A percentile compares a stretch with the other conserved stretches of the same genome.
These are phyloP conservation scores for Lathronympha strigana DNA, from an alignment of 2,888 invertebrate species.

Conservation along the genomic window DNA sequence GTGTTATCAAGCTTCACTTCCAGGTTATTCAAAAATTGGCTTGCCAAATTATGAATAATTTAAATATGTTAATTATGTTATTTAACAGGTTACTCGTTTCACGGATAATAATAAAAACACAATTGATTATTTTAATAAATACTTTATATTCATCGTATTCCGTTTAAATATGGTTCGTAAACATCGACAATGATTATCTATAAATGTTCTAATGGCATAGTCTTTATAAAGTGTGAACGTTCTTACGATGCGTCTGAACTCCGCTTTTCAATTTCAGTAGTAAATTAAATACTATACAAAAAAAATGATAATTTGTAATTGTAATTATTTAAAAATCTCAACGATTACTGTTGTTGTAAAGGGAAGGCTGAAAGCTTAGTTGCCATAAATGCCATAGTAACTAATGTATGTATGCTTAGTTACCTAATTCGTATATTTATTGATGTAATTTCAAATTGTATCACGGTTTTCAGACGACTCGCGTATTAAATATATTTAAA, in stretches of 20 bases:
- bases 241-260: conserved; percentile 21
- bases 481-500: conserved; percentile 32
- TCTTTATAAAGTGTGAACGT: conserved; percentile 35
- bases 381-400: too few relatives aligned
- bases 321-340: too few relatives aligned
- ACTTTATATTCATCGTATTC: conserved; percentile 67
- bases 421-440: neutral
- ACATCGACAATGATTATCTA: conserved; percentile 46
- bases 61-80: too few relatives aligned
- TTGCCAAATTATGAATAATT: too few relatives aligned
- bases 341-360: too few relatives aligned
- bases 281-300: neutral
- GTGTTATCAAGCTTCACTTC: too few relatives aligned
- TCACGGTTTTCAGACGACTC: conserved; percentile 27
- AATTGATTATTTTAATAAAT: conserved; percentile 72
- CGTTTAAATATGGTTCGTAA: conserved; percentile 47
- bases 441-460: neutral
- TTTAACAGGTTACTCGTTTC: too few relatives aligned
- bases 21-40: too few relatives aligned
- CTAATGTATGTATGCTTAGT: too few relatives aligned
- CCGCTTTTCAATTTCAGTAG: conserved; percentile 10
- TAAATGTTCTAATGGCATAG: conserved; percentile 42
- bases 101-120: conserved; percentile 54
- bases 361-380: too few relatives aligned
- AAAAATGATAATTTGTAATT: too few relatives aligned